phyloP scores from a whole-genome alignment of 2,797 vertebrate genomes.

The Falco concolor region DNA sequence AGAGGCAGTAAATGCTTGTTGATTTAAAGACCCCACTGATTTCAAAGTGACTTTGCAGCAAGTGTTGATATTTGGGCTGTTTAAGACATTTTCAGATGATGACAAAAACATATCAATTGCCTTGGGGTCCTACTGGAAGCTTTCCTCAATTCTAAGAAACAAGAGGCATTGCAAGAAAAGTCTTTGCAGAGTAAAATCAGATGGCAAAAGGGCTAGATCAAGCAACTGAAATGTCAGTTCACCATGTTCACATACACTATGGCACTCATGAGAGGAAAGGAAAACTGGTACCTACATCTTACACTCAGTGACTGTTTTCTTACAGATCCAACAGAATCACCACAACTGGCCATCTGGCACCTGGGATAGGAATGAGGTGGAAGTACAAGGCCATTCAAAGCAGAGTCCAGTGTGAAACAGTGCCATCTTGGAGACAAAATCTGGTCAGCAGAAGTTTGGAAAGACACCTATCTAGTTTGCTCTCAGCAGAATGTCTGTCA shows the following conservation, averaged over 20 bases:
- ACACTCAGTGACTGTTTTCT: not conserved
- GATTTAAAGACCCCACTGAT: not conserved
- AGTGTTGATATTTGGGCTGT: not conserved
- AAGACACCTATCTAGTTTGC: not conserved
- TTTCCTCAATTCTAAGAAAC: not conserved
- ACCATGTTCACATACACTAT: accelerated
- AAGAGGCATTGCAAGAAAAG: not conserved
- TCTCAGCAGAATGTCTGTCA: not conserved
- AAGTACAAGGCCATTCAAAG: not conserved
- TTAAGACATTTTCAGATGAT: not conserved
- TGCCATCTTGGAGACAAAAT: not conserved
- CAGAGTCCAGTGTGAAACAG: not conserved
- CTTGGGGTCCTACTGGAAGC: not conserved
- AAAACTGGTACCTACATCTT: not conserved
- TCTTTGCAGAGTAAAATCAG: not conserved
- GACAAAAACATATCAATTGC: not conserved
- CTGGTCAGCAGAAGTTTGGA: not conserved
- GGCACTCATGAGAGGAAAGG: not conserved
- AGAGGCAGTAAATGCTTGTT: not conserved
- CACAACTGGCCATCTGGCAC: accelerated
- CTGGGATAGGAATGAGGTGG: not conserved
- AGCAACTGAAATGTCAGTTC: not conserved
- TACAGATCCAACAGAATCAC: not conserved
- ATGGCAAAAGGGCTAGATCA: not conserved
- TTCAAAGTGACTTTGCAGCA: not conserved